Percentiles rank a stretch among this genome's conserved stretches.
These are phyloP conservation scores for Gryllus bimaculatus DNA, from an alignment of 1,140 invertebrate genomes.

Conservation along the genomic window DNA sequence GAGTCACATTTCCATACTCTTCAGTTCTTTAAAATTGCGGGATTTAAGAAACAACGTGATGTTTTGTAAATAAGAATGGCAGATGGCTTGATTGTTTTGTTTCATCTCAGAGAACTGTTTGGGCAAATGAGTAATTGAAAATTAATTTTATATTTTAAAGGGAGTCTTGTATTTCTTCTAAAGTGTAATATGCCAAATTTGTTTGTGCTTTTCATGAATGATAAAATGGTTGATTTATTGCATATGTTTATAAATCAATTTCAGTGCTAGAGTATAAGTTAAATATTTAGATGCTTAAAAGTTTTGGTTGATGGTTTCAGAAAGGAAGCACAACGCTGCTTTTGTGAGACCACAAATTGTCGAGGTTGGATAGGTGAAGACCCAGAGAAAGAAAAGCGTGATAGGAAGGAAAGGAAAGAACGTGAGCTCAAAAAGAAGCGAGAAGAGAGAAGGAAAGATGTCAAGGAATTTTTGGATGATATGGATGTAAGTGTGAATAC, in stretches of 20 bases:
- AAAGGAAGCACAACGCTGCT: slow-evolving; percentile 91
- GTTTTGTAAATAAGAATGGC: no score
- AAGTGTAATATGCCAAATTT: not conserved
- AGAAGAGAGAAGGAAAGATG: slow-evolving; percentile 37
- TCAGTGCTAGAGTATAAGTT: no score
- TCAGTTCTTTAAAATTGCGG: no score
- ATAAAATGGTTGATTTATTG: no score
- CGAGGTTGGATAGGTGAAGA: slow-evolving; percentile 88
- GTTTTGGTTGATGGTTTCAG: slow-evolving; percentile 34
- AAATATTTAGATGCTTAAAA: no score
- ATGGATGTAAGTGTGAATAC: slow-evolving; percentile 48
- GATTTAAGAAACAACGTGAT: no score
- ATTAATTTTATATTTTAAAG: not conserved
- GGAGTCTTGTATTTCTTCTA: not conserved
- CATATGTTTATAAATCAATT: no score
- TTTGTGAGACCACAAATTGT: slow-evolving; percentile 77
- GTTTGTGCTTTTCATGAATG: no score
- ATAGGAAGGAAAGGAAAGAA: slow-evolving; percentile 23
- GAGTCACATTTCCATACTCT: no score
- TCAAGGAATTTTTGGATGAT: slow-evolving; percentile 45
- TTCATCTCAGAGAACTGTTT: not conserved
- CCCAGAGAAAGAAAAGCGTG: slow-evolving; percentile 41
- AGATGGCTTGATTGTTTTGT: no score
- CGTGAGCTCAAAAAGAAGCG: slow-evolving; percentile 26
- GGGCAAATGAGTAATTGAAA: no score